Evolutionary conservation across 2,888 invertebrate species (phyloP).

Genomic region (Trimorus sp.): DNA sequence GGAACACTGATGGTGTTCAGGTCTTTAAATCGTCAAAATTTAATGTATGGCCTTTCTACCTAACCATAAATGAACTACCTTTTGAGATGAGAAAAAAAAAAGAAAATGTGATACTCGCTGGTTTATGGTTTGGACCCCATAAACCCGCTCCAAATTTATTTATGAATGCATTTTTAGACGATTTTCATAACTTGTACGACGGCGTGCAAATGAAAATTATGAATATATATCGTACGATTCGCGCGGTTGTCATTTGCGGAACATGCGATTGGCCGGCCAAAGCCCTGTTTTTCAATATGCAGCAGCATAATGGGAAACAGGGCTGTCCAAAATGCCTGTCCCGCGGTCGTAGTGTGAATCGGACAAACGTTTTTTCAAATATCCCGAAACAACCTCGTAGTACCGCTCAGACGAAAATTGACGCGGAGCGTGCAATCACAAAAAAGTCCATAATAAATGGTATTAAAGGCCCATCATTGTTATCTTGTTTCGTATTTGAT

Average conservation of each 20-base stretch:
- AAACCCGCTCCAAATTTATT: too few relatives aligned
- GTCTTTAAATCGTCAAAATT: constrained; percentile 19
- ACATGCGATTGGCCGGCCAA: too few relatives aligned
- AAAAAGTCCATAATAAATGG: neutral
- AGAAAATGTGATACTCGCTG: constrained; percentile 16
- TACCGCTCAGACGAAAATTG: too few relatives aligned
- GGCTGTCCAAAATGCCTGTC: too few relatives aligned
- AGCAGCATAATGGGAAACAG: too few relatives aligned
- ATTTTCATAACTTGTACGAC: constrained; percentile 5
- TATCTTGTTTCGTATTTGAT: constrained; percentile 10
- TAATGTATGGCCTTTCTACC: constrained; percentile 27
- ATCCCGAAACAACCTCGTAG: neutral
- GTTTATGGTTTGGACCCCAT: constrained; percentile 8
- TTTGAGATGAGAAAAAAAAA: constrained; percentile 11
- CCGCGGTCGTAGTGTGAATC: neutral
- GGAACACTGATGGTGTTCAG: too few relatives aligned
- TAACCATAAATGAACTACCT: constrained; percentile 21
- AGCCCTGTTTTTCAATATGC: too few relatives aligned
- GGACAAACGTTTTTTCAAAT: neutral
- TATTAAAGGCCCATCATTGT: constrained; percentile 16
- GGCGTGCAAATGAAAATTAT: constrained; percentile 1
- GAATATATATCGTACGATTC: neutral
- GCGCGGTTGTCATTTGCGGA: constrained; percentile 19
- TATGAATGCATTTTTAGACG: constrained; percentile 5
- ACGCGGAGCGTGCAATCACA: too few relatives aligned